These are phyloP conservation scores for Andricus grossulariae DNA, from an alignment of 1,140 invertebrate species.

Conservation along the genomic window DNA sequence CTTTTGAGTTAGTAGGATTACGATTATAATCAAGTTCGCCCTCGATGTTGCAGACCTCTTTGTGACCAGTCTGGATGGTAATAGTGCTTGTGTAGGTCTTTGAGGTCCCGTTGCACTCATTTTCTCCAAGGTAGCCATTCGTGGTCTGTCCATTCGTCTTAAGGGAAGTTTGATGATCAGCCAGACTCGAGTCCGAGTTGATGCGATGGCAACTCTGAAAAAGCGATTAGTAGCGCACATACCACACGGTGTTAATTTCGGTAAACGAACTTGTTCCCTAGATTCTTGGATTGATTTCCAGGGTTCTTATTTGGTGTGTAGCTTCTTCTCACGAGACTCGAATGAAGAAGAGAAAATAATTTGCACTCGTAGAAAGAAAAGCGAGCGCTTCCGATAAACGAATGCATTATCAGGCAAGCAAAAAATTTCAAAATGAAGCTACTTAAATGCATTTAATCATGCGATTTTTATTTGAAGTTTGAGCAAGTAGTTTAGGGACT, in stretches of 20 bases:
- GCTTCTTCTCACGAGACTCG: background rate
- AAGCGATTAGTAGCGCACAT: constrained; percentile 70
- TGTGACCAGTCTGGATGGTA: constrained; percentile 67
- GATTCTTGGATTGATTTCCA: background rate
- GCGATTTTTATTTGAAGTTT: background rate
- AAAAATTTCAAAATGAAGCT: background rate
- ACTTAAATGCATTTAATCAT: background rate
- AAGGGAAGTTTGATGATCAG: constrained; percentile 40
- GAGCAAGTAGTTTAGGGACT: constrained; percentile 46
- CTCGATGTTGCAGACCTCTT: constrained; percentile 62
- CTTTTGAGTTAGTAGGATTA: constrained; percentile 64
- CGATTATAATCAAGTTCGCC: constrained; percentile 59
- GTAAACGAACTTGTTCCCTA: constrained; percentile 36
- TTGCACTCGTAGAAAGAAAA: background rate
- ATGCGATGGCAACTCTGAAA: constrained; percentile 65
- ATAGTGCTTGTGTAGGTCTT: constrained; percentile 74
- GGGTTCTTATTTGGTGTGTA: background rate
- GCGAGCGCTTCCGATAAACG: background rate
- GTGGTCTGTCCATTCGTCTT: constrained; percentile 51
- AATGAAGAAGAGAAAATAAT: background rate
- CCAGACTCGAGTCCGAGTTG: constrained; percentile 54
- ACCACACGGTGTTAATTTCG: constrained; percentile 62
- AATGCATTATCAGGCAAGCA: background rate
- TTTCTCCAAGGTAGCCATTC: constrained; percentile 46
- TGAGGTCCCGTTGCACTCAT: constrained; percentile 54